phyloP scores from a whole-genome alignment of 2,797 vertebrate species.

The Apodemus agrarius region DNA sequence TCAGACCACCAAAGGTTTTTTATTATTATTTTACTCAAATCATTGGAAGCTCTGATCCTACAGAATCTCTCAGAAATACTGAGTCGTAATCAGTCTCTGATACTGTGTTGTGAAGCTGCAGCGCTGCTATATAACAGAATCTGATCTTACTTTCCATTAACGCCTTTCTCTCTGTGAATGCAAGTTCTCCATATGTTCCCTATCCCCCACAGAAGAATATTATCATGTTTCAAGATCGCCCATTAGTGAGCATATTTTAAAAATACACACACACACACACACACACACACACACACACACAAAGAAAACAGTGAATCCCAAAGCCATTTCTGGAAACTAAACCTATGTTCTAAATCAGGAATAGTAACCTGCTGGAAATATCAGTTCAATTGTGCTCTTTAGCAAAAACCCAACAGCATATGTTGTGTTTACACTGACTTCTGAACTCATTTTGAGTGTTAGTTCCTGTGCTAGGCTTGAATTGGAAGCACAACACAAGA shows the following conservation, averaged over 20 bases:
- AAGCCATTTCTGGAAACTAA: conserved; percentile 73
- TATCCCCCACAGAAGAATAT: conserved; percentile 76
- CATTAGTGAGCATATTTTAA: conserved; percentile 80
- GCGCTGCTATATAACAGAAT: conserved; percentile 71
- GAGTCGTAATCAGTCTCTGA: conserved; percentile 78
- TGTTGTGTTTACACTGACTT: conserved; percentile 74
- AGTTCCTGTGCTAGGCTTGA: not conserved
- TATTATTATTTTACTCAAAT: conserved; percentile 77
- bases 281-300: conserved; percentile 32
- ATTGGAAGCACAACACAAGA: conserved; percentile 37
- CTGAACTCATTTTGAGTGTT: conserved; percentile 52
- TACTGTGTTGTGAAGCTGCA: conserved; percentile 67
- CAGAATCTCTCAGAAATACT: conserved; percentile 79
- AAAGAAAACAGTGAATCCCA: conserved; percentile 70
- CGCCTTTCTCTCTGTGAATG: conserved; percentile 82
- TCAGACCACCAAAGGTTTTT: conserved; percentile 72
- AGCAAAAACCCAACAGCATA: conserved; percentile 69
- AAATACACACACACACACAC: too few relatives aligned
- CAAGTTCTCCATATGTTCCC: conserved; percentile 82
- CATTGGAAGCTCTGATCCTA: conserved; percentile 80
- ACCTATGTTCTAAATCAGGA: conserved; percentile 78
- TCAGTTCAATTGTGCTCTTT: conserved; percentile 67
- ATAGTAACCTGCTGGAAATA: conserved; percentile 78
- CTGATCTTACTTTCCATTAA: conserved; percentile 82
- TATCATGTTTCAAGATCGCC: conserved; percentile 79